phyloP scores from a whole-genome alignment of 2,797 vertebrate genomes.

The Melanotaenia boesemani region DNA sequence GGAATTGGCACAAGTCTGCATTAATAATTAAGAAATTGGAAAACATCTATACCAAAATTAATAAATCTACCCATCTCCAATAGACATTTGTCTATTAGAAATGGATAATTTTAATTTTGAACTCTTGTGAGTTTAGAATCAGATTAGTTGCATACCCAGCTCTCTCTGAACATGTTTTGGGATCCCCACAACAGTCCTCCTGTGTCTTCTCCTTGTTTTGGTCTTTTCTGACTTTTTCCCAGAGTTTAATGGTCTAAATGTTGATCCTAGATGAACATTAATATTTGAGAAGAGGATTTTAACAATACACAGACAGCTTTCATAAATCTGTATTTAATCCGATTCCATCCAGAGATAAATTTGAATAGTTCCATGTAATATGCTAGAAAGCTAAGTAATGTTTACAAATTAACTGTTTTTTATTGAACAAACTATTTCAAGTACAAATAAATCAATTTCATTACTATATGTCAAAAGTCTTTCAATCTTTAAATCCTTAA shows the following conservation, averaged over 20 bases:
- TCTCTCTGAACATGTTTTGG: conserved; percentile 94
- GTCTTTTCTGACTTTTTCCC: conserved; percentile 79
- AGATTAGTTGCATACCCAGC: conserved; percentile 83
- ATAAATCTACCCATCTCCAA: too few species aligned
- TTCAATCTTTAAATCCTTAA: not conserved
- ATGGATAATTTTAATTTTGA: not conserved
- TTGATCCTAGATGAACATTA: conserved; percentile 73
- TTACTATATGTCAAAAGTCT: not conserved
- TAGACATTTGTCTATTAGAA: not conserved
- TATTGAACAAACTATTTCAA: not conserved
- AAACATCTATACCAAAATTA: not conserved
- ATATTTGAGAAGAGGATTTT: not conserved
- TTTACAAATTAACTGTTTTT: not conserved
- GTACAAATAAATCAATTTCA: not conserved
- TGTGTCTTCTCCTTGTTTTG: conserved; percentile 80
- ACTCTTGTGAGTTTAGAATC: not conserved
- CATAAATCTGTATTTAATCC: not conserved
- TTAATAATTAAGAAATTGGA: not conserved
- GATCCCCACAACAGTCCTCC: conserved; percentile 88
- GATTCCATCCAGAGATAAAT: not conserved
- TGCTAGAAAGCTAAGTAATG: not conserved
- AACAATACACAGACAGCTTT: not conserved
- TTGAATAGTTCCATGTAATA: not conserved
- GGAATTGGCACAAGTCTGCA: conserved; percentile 7
- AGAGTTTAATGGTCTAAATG: conserved; percentile 83